Conservation (phyloP, 2,888 invertebrate species). For the Crocallis elinguaria region DNA sequence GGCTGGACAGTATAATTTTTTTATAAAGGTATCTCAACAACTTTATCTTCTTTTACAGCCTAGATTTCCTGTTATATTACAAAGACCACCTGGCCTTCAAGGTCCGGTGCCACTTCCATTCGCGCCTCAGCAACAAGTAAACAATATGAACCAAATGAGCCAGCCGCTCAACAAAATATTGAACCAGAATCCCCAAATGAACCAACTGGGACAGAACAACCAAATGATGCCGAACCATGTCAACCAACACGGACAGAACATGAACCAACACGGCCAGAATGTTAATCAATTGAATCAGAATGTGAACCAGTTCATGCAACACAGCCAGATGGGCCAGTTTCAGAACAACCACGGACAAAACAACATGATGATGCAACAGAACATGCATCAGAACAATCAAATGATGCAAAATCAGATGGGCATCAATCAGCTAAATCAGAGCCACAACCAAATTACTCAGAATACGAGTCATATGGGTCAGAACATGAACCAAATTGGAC, state of each 20-base stretch:
- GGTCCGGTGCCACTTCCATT: constrained; percentile 74
- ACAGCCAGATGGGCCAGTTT: constrained; percentile 43
- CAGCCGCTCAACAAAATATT: constrained; percentile 62
- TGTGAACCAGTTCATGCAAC: constrained; percentile 50
- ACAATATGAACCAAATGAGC: constrained; percentile 59
- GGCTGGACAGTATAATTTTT: no score
- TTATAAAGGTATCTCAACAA: neutral
- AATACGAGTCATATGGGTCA: constrained; percentile 48
- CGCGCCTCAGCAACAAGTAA: constrained; percentile 66
- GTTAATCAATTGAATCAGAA: constrained; percentile 45
- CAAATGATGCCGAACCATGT: constrained; percentile 51
- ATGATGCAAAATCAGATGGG: constrained; percentile 41
- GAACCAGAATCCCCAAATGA: constrained; percentile 57
- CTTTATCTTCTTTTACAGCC: constrained; percentile 56
- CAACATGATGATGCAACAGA: constrained; percentile 40
- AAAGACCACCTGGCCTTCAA: constrained; percentile 74
- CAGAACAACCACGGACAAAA: constrained; percentile 49
- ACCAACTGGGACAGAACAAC: constrained; percentile 52
- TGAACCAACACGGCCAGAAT: constrained; percentile 43
- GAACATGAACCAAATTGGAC: constrained; percentile 45
- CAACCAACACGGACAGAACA: constrained; percentile 40
- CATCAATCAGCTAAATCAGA: constrained; percentile 48
- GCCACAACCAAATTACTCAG: constrained; percentile 51
- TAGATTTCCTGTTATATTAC: constrained; percentile 76
- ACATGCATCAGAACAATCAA: constrained; percentile 55